A percentile compares a stretch with the other conserved stretches of the same genome.
Evolutionary conservation across 1,140 invertebrate genomes (phyloP).

Genomic region (Drepana arcuata): DNA sequence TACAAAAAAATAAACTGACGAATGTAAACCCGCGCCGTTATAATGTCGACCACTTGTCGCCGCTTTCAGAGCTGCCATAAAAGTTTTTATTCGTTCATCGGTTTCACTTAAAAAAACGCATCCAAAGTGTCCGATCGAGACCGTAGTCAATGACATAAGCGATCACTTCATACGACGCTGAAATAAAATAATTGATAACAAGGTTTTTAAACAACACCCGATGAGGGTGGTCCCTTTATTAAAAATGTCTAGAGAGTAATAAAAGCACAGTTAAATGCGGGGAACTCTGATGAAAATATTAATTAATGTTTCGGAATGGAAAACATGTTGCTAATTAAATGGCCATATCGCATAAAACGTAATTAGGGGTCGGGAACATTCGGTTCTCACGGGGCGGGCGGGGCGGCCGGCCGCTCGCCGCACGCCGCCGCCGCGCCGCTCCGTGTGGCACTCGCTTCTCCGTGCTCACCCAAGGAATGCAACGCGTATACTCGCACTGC

Average conservation of each 20-base stretch:
- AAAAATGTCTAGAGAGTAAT: slow-evolving; percentile 67
- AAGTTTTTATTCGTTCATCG: slow-evolving; percentile 14
- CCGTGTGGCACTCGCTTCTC: slow-evolving; percentile 16
- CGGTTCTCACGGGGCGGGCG: slow-evolving; percentile 57
- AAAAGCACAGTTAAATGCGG: slow-evolving; percentile 68
- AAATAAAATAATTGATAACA: slow-evolving; percentile 45
- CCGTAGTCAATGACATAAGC: slow-evolving; percentile 28
- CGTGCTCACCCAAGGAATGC: slow-evolving; percentile 43
- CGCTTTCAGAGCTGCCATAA: slow-evolving; percentile 8
- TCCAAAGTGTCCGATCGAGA: slow-evolving; percentile 20
- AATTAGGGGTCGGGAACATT: slow-evolving; percentile 66
- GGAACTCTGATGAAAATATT: slow-evolving; percentile 69
- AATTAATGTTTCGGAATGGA: slow-evolving; percentile 69
- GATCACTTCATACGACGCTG: slow-evolving; percentile 14
- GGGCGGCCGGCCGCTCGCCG: slow-evolving; percentile 2
- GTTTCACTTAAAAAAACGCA: slow-evolving; percentile 18
- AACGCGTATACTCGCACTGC: slow-evolving; percentile 25
- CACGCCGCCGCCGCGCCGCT: slow-evolving; percentile 1
- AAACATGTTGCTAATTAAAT: slow-evolving; percentile 71
- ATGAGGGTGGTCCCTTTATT: slow-evolving; percentile 68
- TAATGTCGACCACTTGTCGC: slow-evolving; percentile 18
- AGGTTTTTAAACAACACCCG: slow-evolving; percentile 47
- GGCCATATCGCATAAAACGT: slow-evolving; percentile 68
- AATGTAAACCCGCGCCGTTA: slow-evolving; percentile 9
- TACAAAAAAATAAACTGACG: slow-evolving; percentile 26